A percentile compares a stretch with the other conserved stretches of the same genome.
Conservation (phyloP, 1,140 invertebrate species). For the Neomicropteryx cornuta region DNA sequence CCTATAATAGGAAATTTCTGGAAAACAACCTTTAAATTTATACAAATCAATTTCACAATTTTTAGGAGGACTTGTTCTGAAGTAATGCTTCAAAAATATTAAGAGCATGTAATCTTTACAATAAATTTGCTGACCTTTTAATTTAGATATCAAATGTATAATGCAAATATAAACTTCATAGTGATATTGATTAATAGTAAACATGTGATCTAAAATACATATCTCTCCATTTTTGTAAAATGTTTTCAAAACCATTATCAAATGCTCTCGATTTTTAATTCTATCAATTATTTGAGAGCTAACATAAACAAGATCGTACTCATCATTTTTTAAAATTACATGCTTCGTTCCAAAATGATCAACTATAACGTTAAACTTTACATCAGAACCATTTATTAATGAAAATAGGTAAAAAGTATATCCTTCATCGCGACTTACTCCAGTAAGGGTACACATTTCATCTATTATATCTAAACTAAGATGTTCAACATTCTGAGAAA, state of each 20-base stretch:
- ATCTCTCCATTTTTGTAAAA: conserved; percentile 13
- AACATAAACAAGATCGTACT: conserved; percentile 7
- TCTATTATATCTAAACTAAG: too few relatives aligned
- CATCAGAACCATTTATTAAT: conserved; percentile 11
- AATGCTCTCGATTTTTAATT: conserved; percentile 8
- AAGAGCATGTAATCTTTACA: conserved; percentile 12
- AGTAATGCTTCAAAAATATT: conserved; percentile 14
- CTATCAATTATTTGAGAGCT: conserved; percentile 10
- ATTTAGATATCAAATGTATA: conserved; percentile 9
- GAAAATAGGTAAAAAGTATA: conserved; percentile 13
- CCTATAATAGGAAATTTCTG: conserved; percentile 13
- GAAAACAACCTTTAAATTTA: conserved; percentile 13
- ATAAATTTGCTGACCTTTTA: conserved; percentile 7
- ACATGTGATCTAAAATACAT: conserved; percentile 9
- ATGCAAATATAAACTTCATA: conserved; percentile 15
- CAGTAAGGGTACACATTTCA: conserved; percentile 12
- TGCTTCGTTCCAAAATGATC: conserved; percentile 8
- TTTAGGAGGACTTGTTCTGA: conserved; percentile 11
- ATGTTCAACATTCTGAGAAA: too few relatives aligned
- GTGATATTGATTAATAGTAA: conserved; percentile 12
- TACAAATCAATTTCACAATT: conserved; percentile 12
- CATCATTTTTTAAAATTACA: conserved; percentile 4
- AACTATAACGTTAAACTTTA: conserved; percentile 6
- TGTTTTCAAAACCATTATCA: conserved; percentile 9
- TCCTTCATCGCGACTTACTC: conserved; percentile 10